Base-by-base conservation (phyloP, 2,888 invertebrate species). In the Lepidochrysops patricia region DNA sequence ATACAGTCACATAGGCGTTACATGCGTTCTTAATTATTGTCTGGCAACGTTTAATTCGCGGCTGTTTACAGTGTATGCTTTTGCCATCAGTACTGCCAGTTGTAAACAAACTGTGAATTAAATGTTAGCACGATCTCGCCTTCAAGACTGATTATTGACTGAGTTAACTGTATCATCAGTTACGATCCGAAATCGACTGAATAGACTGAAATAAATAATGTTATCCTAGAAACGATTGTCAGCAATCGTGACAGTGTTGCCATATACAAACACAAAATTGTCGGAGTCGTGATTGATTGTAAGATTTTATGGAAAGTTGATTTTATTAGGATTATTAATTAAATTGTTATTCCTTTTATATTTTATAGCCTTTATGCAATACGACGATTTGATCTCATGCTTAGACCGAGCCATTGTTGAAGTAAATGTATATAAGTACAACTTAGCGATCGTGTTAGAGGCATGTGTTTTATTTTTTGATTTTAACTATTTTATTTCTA, bases 401-500 rank as follows among this genome's bases (percentile, higher is more conserved):
- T 69, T 63, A 67, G 64, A 67, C 67, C 26, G 71, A 68, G 77
- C 76, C 78, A 80, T 87, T 87, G 88, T 88, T 89, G 88, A 82
- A 84, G 86, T 87, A 80, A 88, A 84, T 80, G 67, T 68, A 65
- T 64, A 61, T 76, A 78, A 72, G 74, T 69, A 70, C 63, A 64
- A 61, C 62, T 65, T 71, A 67, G 61, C 64, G 67, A 74, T 77
- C 61, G 64, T 66, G 64, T 50, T 58, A 58, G 27, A 74, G 76
- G 87, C 87, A 87, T 87, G 87, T 85, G 87, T 85, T 87, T 87
- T 87, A 86, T 82, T 80, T 79, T 82, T 77, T 81, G 78, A 83
- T 82, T 82, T 78, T 81, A 69, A 81, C 64, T 65, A 72, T 74
- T 75, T 72, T 75, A 72, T 72, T 69, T 72, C 68, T 70, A 73